phyloP scores from a whole-genome alignment of 2,113 vertebrate genomes.

The Corydoras sp. region DNA sequence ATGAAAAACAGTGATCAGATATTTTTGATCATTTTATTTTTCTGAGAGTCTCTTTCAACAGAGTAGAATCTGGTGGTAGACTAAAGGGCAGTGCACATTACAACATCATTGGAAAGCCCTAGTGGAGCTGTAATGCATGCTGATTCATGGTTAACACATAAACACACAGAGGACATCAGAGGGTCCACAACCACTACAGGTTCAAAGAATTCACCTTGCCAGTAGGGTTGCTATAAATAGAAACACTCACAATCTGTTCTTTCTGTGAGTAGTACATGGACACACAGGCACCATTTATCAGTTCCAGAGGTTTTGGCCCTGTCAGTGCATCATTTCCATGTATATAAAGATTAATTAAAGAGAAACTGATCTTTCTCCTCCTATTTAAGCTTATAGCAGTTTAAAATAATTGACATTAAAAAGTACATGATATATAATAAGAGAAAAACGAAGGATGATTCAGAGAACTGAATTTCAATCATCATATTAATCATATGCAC shows the following conservation, averaged over 20 bases:
- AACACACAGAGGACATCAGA: slow-evolving; percentile 18
- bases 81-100: slow-evolving; percentile 5
- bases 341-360: slow-evolving; percentile 26
- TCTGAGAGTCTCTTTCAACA: too few species aligned
- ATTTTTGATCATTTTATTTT: too few species aligned
- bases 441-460: too few species aligned
- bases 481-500: too few species aligned
- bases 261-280: slow-evolving; percentile 6
- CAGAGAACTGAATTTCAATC: too few species aligned
- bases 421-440: too few species aligned
- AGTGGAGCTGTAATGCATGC: slow-evolving; percentile 4
- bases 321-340: slow-evolving; percentile 41
- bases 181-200: slow-evolving; percentile 21
- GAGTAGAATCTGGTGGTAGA: neutral
- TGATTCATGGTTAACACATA: slow-evolving; percentile 5
- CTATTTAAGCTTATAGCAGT: too few species aligned
- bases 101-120: neutral
- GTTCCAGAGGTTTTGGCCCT: neutral
- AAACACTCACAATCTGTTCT: slow-evolving; percentile 12
- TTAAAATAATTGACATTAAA: too few species aligned
- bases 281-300: slow-evolving; percentile 13
- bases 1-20: too few species aligned
- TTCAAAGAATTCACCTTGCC: slow-evolving; percentile 32
- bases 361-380: neutral
- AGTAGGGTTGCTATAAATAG: slow-evolving; percentile 39